phyloP scores from a whole-genome alignment of 1,140 invertebrate genomes.

The Megalonaias nervosa region DNA sequence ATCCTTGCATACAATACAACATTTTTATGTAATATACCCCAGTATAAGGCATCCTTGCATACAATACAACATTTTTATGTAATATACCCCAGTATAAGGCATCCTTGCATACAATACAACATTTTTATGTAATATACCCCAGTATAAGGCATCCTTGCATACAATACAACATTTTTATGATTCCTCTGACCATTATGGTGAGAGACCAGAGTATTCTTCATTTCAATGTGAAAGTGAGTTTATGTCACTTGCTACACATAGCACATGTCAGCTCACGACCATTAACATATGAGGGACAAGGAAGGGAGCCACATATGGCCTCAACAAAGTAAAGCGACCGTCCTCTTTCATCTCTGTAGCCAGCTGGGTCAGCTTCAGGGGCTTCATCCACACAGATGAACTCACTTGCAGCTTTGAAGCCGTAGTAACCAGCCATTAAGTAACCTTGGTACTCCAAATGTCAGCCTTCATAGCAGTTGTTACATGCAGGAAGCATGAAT shows the following conservation, averaged over 20 bases:
- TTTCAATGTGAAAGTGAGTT: too few relatives aligned
- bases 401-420: conserved; percentile 11
- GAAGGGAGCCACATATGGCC: conserved; percentile 38
- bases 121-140: too few relatives aligned
- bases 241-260: conserved; percentile 41
- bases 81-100: too few relatives aligned
- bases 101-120: too few relatives aligned
- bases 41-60: too few relatives aligned
- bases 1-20: too few relatives aligned
- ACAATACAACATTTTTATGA: too few relatives aligned
- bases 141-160: too few relatives aligned
- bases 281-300: conserved; percentile 42
- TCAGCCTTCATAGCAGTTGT: conserved; percentile 38
- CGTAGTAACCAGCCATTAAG: conserved; percentile 32
- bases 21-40: too few relatives aligned
- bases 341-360: conserved; percentile 19
- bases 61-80: too few relatives aligned
- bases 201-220: too few relatives aligned
- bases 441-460: conserved; percentile 37
- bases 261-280: conserved; percentile 44
- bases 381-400: conserved; percentile 38
- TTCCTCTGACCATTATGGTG: too few relatives aligned
- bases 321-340: conserved; percentile 38
- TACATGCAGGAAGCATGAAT: conserved; percentile 39
- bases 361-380: conserved; percentile 26